These are phyloP conservation scores for Musca vetustissima DNA, from an alignment of 1,140 invertebrate genomes.

Conservation along the genomic window DNA sequence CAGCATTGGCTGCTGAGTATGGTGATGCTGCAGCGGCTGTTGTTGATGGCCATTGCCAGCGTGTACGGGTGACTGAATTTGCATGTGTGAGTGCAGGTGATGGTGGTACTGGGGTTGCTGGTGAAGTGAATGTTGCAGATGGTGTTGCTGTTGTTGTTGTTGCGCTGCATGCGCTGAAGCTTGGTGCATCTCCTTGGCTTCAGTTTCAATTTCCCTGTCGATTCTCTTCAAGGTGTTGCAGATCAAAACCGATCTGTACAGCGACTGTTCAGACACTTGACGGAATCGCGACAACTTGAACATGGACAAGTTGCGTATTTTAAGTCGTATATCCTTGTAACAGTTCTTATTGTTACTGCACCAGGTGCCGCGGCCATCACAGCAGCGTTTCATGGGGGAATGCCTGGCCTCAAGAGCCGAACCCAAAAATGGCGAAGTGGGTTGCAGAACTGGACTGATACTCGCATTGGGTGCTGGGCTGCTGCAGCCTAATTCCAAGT, in stretches of 20 bases:
- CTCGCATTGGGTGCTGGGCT: slow-evolving; percentile 47
- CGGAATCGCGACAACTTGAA: slow-evolving; percentile 86
- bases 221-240: slow-evolving; percentile 90
- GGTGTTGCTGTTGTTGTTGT: slow-evolving; percentile 37
- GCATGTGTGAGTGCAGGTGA: slow-evolving; percentile 40
- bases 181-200: slow-evolving; percentile 61
- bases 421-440: slow-evolving; percentile 14
- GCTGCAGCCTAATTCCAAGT: slow-evolving; percentile 79
- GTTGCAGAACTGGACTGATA: slow-evolving; percentile 16
- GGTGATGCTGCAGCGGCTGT: slow-evolving; percentile 32
- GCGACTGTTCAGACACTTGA: slow-evolving; percentile 83
- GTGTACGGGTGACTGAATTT: slow-evolving; percentile 34
- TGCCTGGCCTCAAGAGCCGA: slow-evolving; percentile 12
- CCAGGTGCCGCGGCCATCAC: slow-evolving; percentile 74
- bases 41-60: slow-evolving; percentile 31
- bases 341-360: slow-evolving; percentile 72
- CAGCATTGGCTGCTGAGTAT: slow-evolving; percentile 29
- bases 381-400: slow-evolving; percentile 64
- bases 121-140: slow-evolving; percentile 32
- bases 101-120: slow-evolving; percentile 38
- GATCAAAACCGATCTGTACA: slow-evolving; percentile 90
- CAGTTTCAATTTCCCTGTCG: slow-evolving; percentile 86
- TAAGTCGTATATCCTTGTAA: slow-evolving; percentile 81
- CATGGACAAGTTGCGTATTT: slow-evolving; percentile 90
- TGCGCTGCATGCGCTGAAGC: slow-evolving; percentile 52